A percentile compares a stretch with the other conserved stretches of the same genome.
phyloP scores from a whole-genome alignment of 2,113 vertebrate species.

The Amia ocellicauda region DNA sequence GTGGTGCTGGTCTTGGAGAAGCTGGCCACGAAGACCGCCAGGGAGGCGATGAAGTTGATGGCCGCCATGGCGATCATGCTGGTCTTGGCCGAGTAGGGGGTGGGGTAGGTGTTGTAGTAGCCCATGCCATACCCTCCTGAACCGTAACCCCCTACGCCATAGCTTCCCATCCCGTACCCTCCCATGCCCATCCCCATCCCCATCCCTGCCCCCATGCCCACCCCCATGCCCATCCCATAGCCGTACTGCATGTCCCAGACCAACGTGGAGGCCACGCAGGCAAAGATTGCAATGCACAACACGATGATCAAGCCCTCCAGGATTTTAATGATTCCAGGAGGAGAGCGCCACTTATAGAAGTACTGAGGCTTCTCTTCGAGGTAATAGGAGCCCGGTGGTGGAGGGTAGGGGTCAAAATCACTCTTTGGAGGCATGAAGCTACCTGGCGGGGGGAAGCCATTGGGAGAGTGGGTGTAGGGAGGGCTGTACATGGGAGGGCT shows the following conservation, averaged over 20 bases:
- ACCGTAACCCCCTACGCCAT: constrained; percentile 15
- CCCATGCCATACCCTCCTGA: constrained; percentile 60
- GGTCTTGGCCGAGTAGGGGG: constrained; percentile 72
- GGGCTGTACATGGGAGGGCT: constrained; percentile 60
- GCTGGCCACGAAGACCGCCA: constrained; percentile 70
- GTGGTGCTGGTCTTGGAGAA: constrained; percentile 61
- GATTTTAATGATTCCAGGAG: constrained; percentile 68
- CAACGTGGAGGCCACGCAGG: constrained; percentile 79
- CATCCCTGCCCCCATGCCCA: constrained; percentile 35
- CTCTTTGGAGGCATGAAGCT: constrained; percentile 46
- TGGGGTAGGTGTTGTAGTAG: constrained; percentile 61
- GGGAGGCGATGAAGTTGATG: constrained; percentile 68
- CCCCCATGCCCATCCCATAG: constrained; percentile 28
- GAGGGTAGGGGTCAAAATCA: constrained; percentile 40
- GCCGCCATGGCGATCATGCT: constrained; percentile 79
- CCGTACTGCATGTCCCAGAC: constrained; percentile 79
- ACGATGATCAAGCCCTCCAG: constrained; percentile 57
- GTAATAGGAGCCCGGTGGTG: constrained; percentile 64
- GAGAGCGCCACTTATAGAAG: constrained; percentile 78
- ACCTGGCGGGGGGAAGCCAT: constrained; percentile 44
- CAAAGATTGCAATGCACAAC: constrained; percentile 75
- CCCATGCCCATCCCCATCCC: constrained; percentile 28
- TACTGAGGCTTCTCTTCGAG: constrained; percentile 61
- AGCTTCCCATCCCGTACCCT: constrained; percentile 45
- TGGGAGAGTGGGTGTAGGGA: constrained; percentile 49